phyloP scores from a whole-genome alignment of 2,888 invertebrate species.

The Trisateles emortualis region DNA sequence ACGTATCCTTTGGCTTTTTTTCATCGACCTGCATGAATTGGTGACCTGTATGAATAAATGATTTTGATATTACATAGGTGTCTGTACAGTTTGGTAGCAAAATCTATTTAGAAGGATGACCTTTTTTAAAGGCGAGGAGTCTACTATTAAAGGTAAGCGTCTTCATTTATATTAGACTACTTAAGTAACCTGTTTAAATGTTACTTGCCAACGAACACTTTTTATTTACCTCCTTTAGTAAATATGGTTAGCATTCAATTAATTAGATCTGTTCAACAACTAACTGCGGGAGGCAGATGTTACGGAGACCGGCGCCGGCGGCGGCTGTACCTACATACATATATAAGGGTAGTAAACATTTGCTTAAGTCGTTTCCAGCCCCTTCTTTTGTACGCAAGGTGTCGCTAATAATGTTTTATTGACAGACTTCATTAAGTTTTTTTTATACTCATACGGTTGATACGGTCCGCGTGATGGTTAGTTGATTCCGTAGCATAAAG shows the following conservation, averaged over 20 bases:
- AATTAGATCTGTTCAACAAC: conserved; percentile 1
- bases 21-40: too few relatives aligned
- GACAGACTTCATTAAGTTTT: not conserved
- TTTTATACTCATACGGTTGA: too few relatives aligned
- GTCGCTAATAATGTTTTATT: conserved; percentile 11
- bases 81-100: too few relatives aligned
- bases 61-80: not conserved
- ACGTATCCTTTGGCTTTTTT: too few relatives aligned
- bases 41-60: not conserved
- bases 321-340: not conserved
- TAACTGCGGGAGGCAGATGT: conserved; percentile 10
- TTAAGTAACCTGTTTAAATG: too few relatives aligned
- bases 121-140: too few relatives aligned
- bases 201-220: too few relatives aligned
- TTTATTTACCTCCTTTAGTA: not conserved
- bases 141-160: too few relatives aligned
- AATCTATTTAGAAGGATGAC: too few relatives aligned
- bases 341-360: conserved; percentile 16
- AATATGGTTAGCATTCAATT: not conserved
- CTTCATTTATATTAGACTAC: too few relatives aligned
- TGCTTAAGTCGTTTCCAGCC: not conserved
- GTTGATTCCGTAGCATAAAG: too few relatives aligned
- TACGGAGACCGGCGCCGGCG: not conserved
- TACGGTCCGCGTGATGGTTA: too few relatives aligned
- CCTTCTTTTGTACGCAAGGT: conserved; percentile 26